These are phyloP conservation scores for Cuculus canorus DNA, from an alignment of 2,797 vertebrate species.

Conservation along the genomic window DNA sequence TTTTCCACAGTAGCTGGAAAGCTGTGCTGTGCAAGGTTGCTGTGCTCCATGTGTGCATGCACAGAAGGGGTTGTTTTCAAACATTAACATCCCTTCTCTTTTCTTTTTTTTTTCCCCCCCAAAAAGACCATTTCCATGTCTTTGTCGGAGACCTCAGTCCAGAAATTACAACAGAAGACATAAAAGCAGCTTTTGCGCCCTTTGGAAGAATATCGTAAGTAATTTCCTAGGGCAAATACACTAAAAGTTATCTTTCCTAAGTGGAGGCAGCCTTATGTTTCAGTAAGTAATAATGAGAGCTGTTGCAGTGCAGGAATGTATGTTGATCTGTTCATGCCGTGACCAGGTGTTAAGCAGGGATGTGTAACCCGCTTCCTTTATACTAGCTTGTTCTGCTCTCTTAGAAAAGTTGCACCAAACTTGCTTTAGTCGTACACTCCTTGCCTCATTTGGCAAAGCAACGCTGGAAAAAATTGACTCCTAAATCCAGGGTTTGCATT, in stretches of 20 bases:
- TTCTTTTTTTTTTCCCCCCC: constrained; percentile 45
- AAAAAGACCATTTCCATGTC: constrained; percentile 96
- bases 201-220: constrained; percentile 99
- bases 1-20: not conserved
- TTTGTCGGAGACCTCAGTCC: constrained; percentile 98
- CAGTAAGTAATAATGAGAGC: not conserved
- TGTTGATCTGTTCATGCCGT: not conserved
- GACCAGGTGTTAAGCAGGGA: not conserved
- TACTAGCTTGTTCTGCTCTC: not conserved
- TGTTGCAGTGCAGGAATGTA: not conserved
- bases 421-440: not conserved
- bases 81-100: constrained; percentile 56
- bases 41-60: not conserved
- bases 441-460: not conserved
- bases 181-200: constrained; percentile 95
- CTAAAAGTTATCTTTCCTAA: not conserved
- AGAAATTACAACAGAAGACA: constrained; percentile 98
- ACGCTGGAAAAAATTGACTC: not conserved
- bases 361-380: not conserved
- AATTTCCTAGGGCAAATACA: not conserved
- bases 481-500: not conserved
- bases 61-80: not conserved
- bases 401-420: not conserved
- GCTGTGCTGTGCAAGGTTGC: not conserved
- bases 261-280: constrained; percentile 35